These are phyloP conservation scores for Parotia lawesii DNA, from an alignment of 2,113 vertebrate genomes.

Conservation along the genomic window DNA sequence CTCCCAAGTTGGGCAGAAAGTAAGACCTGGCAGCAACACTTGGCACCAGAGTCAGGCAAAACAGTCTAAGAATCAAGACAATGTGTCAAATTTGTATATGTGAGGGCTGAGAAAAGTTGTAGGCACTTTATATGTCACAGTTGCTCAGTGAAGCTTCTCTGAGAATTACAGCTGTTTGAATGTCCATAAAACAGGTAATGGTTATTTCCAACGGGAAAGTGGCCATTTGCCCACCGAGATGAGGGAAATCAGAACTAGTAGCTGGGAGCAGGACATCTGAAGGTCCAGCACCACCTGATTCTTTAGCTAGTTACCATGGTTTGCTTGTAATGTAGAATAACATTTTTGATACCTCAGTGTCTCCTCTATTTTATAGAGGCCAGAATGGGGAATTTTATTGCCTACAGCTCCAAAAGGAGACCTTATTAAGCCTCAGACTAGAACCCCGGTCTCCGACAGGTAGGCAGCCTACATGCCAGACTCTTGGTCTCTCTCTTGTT, in stretches of 20 bases:
- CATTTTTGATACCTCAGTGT: not conserved
- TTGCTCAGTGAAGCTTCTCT: not conserved
- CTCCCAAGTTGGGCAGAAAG: not conserved
- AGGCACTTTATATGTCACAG: not conserved
- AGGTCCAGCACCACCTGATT: not conserved
- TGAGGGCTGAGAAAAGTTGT: not conserved
- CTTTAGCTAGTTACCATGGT: not conserved
- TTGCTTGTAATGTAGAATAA: not conserved
- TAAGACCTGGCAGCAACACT: not conserved
- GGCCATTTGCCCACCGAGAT: not conserved
- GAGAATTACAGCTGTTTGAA: not conserved
- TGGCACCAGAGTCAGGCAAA: not conserved
- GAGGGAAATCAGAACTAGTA: not conserved
- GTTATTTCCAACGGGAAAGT: not conserved
- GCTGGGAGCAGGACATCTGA: not conserved
- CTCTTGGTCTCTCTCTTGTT: not conserved
- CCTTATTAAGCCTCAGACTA: not conserved
- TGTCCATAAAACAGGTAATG: not conserved
- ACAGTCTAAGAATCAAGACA: conserved; percentile 17
- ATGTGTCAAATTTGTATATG: not conserved
- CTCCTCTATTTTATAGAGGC: not conserved
- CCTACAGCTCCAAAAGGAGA: not conserved
- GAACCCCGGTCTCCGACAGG: not conserved
- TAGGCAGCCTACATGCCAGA: not conserved
- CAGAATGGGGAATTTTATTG: not conserved